A percentile compares a stretch with the other conserved stretches of the same genome.
phyloP scores from a whole-genome alignment of 2,797 vertebrate species.

The Petrocephalus schoutedeni region DNA sequence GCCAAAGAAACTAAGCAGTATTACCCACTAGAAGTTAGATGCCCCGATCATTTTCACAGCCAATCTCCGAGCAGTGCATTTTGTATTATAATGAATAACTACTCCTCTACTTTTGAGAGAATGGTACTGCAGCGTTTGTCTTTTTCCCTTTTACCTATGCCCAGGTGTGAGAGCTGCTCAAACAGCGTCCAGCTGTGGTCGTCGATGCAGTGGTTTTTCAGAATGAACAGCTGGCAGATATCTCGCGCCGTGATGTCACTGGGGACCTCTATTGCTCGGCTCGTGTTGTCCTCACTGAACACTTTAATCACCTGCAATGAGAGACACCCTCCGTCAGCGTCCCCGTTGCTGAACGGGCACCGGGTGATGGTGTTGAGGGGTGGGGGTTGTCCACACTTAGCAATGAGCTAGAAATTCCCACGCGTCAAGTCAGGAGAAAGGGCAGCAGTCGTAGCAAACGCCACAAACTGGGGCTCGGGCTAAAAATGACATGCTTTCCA shows the following conservation, averaged over 20 bases:
- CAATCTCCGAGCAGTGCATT: background rate
- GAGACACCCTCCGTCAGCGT: slow-evolving; percentile 20
- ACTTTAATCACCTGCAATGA: slow-evolving; percentile 87
- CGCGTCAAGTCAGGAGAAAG: background rate
- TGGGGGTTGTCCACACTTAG: background rate
- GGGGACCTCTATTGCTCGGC: slow-evolving; percentile 86
- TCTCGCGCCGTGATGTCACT: slow-evolving; percentile 85
- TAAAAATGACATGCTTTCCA: slow-evolving; percentile 12
- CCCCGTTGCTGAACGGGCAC: background rate
- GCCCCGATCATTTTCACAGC: background rate
- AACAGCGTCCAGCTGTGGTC: slow-evolving; percentile 95
- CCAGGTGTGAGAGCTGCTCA: slow-evolving; percentile 76
- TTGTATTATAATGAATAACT: background rate
- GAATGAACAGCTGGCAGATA: slow-evolving; percentile 86
- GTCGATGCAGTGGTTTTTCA: slow-evolving; percentile 92
- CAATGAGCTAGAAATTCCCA: background rate
- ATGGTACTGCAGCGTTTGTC: background rate
- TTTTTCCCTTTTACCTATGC: slow-evolving; percentile 71
- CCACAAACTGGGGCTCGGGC: background rate
- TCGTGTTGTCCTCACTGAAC: slow-evolving; percentile 90
- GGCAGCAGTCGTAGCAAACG: background rate
- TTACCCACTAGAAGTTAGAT: background rate
- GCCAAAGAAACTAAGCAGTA: background rate
- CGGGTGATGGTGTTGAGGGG: background rate
- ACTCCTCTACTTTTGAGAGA: background rate